Conservation (phyloP, 2,888 invertebrate genomes). For the Tineola bisselliella region DNA sequence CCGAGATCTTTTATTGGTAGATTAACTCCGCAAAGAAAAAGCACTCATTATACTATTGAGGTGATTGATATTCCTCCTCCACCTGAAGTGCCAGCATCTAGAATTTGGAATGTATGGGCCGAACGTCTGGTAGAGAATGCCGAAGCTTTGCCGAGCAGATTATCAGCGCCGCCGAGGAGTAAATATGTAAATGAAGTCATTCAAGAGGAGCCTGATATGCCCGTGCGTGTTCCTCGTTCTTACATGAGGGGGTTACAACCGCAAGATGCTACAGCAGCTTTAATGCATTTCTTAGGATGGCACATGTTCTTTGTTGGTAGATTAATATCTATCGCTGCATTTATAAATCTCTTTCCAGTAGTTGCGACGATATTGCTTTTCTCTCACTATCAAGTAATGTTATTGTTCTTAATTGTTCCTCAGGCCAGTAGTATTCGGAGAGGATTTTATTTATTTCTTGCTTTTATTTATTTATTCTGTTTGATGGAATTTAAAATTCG, state of each 20-base stretch:
- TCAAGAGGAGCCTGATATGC: slow-evolving; percentile 49
- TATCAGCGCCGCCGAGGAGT: slow-evolving; percentile 56
- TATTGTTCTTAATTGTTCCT: slow-evolving; percentile 73
- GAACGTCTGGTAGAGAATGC: slow-evolving; percentile 66
- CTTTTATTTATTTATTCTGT: slow-evolving; percentile 78
- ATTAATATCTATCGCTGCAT: slow-evolving; percentile 74
- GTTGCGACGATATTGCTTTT: slow-evolving; percentile 68
- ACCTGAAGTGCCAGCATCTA: slow-evolving; percentile 44
- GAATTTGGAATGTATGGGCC: slow-evolving; percentile 52
- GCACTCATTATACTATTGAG: slow-evolving; percentile 42
- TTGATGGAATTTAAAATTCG: slow-evolving; percentile 82
- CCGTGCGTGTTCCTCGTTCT: slow-evolving; percentile 48
- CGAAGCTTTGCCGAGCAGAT: slow-evolving; percentile 60
- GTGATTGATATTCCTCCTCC: slow-evolving; percentile 43
- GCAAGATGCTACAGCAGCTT: slow-evolving; percentile 76
- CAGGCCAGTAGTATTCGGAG: slow-evolving; percentile 64
- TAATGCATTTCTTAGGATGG: slow-evolving; percentile 80
- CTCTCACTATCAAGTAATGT: slow-evolving; percentile 73
- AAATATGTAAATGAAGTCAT: slow-evolving; percentile 36
- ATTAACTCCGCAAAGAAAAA: slow-evolving; percentile 42
- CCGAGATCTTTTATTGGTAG: slow-evolving; percentile 48
- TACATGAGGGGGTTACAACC: slow-evolving; percentile 75
- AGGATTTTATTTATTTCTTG: slow-evolving; percentile 75
- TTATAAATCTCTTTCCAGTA: slow-evolving; percentile 73
- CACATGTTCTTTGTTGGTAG: slow-evolving; percentile 77